phyloP scores from a whole-genome alignment of 2,797 vertebrate species.

The Arctocebus calabarensis region DNA sequence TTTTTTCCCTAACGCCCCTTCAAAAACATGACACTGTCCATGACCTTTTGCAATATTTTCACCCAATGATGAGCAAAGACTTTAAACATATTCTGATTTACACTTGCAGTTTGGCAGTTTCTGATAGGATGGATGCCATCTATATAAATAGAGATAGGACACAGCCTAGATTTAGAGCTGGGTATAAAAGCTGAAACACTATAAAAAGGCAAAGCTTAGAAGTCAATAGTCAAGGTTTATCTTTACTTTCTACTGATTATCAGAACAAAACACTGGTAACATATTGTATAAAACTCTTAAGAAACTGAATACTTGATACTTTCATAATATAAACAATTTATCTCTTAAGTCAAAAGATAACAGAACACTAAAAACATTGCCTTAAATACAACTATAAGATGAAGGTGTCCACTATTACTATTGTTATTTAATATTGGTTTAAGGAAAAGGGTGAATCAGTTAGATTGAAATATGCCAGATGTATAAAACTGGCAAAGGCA shows the following conservation, averaged over 20 bases:
- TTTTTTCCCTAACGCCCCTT: not conserved
- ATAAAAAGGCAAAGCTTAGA: not conserved
- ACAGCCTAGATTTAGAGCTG: not conserved
- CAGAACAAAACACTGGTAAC: not conserved
- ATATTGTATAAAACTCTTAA: not conserved
- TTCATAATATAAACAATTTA: not conserved
- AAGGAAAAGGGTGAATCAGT: not conserved
- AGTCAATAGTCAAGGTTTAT: not conserved
- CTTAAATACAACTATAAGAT: not conserved
- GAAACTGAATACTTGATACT: not conserved
- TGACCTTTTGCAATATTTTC: not conserved
- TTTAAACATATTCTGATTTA: not conserved
- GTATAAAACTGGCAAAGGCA: not conserved
- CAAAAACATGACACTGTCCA: not conserved
- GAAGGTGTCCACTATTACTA: not conserved
- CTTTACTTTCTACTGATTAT: slow-evolving; percentile 37
- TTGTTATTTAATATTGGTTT: not conserved
- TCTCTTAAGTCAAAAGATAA: not conserved
- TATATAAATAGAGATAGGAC: not conserved
- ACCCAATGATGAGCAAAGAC: not conserved
- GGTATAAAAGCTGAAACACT: not conserved
- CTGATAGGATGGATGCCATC: not conserved
- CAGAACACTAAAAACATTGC: not conserved
- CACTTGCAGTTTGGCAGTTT: not conserved
- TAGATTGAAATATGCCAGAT: not conserved